These are phyloP conservation scores for Scrobipalpa costella DNA, from an alignment of 2,888 invertebrate genomes.

Conservation along the genomic window DNA sequence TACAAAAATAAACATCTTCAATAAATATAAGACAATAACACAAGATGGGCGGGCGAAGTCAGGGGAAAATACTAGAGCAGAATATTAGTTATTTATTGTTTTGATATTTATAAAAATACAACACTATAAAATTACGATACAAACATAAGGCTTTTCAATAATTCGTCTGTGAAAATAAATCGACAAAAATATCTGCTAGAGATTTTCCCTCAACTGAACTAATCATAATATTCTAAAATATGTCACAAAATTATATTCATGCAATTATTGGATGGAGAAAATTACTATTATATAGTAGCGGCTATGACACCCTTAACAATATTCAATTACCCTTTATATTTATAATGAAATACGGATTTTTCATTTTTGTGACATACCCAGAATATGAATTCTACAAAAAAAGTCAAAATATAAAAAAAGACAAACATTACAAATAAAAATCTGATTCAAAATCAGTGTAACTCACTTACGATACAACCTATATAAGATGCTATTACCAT, in stretches of 20 bases:
- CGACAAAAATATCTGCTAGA: constrained; percentile 6
- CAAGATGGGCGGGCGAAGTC: constrained; percentile 35
- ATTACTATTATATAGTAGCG: too few relatives aligned
- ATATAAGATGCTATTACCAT: constrained; percentile 49
- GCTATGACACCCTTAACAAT: too few relatives aligned
- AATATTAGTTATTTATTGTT: background rate
- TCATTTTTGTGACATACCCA: constrained; percentile 31
- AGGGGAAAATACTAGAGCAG: constrained; percentile 32
- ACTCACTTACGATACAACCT: constrained; percentile 46
- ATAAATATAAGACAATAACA: constrained; percentile 64
- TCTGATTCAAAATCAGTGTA: constrained; percentile 69
- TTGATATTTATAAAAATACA: background rate
- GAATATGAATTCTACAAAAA: constrained; percentile 45
- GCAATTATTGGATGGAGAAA: too few relatives aligned
- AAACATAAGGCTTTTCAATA: background rate
- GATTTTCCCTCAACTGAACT: constrained; percentile 33
- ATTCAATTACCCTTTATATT: too few relatives aligned
- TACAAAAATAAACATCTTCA: constrained; percentile 78
- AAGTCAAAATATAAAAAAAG: constrained; percentile 64
- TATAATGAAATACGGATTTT: too few relatives aligned
- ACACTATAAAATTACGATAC: background rate
- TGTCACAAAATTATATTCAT: constrained; percentile 23
- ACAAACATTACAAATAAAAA: constrained; percentile 51
- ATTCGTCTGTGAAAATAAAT: background rate
- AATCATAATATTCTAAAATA: constrained; percentile 31